Conservation (phyloP, 2,888 invertebrate species). For the Synanthedon formicaeformis region DNA sequence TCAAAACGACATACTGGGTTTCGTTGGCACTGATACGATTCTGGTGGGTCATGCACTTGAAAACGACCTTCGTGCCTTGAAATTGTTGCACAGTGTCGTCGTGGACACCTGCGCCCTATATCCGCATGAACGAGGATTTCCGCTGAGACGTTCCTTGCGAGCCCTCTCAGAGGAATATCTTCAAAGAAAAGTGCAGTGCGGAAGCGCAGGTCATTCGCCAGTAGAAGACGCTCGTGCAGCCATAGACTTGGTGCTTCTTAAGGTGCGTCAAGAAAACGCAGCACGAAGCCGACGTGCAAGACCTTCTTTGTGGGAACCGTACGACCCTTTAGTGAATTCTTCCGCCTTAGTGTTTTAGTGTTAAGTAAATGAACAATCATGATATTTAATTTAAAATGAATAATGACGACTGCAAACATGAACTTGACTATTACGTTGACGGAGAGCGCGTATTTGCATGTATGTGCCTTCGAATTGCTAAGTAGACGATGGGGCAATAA, state of each 20-base stretch:
- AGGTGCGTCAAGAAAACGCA: conserved; percentile 62
- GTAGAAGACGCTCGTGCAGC: conserved; percentile 93
- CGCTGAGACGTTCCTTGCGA: conserved; percentile 85
- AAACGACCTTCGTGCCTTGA: conserved; percentile 90
- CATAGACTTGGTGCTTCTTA: conserved; percentile 88
- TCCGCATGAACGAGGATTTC: conserved; percentile 87
- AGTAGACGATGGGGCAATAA: conserved; percentile 42
- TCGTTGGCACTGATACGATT: conserved; percentile 86
- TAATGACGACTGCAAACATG: conserved; percentile 5
- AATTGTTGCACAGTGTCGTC: conserved; percentile 83
- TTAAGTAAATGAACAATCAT: conserved; percentile 17
- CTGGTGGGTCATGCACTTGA: conserved; percentile 96
- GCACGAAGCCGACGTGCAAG: conserved; percentile 49
- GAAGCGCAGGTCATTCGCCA: conserved; percentile 85
- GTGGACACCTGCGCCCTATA: conserved; percentile 92
- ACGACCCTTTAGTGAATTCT: conserved; percentile 51
- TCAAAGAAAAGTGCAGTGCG: conserved; percentile 84
- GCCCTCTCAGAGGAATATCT: conserved; percentile 80
- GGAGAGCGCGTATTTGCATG: conserved; percentile 57
- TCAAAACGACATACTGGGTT: conserved; percentile 85
- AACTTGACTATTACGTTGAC: conserved; percentile 54
- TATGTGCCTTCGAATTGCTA: conserved; percentile 69
- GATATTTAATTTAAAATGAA: conserved; percentile 20
- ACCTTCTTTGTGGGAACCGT: conserved; percentile 46
- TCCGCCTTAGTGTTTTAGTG: conserved; percentile 39